These are phyloP conservation scores for Cinara cedri DNA, from an alignment of 2,888 invertebrate genomes.

Conservation along the genomic window DNA sequence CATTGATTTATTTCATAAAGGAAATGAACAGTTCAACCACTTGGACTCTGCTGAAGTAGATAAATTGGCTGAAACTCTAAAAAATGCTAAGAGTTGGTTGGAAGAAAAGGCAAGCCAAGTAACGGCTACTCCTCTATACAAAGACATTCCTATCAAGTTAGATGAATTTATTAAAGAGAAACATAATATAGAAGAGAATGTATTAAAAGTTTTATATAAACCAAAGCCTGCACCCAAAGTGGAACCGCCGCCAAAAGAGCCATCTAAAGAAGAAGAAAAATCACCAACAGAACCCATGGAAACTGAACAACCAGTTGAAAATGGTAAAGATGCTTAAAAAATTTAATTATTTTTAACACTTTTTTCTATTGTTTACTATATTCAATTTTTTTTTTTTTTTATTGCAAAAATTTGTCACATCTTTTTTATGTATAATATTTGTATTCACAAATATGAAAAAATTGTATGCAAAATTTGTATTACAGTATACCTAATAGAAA, in stretches of 20 bases:
- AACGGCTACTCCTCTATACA: constrained; percentile 71
- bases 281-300: constrained; percentile 52
- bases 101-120: constrained; percentile 72
- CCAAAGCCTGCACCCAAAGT: constrained; percentile 75
- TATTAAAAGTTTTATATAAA: constrained; percentile 81
- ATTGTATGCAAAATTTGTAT: constrained; percentile 45
- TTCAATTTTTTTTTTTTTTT: constrained; percentile 45
- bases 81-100: constrained; percentile 80
- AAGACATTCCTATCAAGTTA: constrained; percentile 77
- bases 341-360: constrained; percentile 2
- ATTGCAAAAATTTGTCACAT: constrained; percentile 31
- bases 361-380: constrained; percentile 45
- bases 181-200: constrained; percentile 68
- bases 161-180: constrained; percentile 81
- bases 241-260: constrained; percentile 60
- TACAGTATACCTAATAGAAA: constrained; percentile 28
- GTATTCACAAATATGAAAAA: constrained; percentile 30
- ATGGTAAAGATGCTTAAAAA: constrained; percentile 44
- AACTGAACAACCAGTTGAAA: constrained; percentile 52
- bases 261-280: constrained; percentile 63
- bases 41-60: constrained; percentile 77
- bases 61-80: constrained; percentile 73
- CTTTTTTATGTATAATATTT: constrained; percentile 43
- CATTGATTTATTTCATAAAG: constrained; percentile 72
- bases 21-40: constrained; percentile 65